Percentiles rank a stretch among this genome's conserved stretches.
Conservation (phyloP, 2,888 invertebrate species). For the Agonopterix heracliana region DNA sequence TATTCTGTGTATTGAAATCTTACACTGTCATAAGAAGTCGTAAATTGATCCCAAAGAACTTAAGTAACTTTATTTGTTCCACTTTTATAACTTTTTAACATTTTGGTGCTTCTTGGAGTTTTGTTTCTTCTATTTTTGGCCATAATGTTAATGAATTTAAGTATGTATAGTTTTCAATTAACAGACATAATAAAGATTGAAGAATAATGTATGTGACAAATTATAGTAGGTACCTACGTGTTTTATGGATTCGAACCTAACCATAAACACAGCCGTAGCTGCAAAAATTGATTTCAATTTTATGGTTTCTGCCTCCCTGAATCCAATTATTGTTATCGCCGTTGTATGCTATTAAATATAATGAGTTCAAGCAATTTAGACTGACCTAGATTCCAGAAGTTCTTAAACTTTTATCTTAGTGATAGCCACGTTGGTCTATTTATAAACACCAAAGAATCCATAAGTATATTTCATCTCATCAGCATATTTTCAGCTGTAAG, state of each 20-base stretch:
- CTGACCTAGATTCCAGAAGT: constrained; percentile 20
- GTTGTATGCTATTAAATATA: constrained; percentile 64
- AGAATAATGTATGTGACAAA: constrained; percentile 37
- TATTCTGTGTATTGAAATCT: constrained; percentile 67
- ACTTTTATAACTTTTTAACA: too few relatives aligned
- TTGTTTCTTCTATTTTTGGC: too few relatives aligned
- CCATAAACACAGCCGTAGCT: constrained; percentile 60
- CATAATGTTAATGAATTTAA: too few relatives aligned
- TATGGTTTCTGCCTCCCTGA: constrained; percentile 72
- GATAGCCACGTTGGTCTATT: too few relatives aligned
- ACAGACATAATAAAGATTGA: too few relatives aligned
- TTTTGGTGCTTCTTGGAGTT: too few relatives aligned
- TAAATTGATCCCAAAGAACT: constrained; percentile 51
- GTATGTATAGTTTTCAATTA: too few relatives aligned
- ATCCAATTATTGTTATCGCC: constrained; percentile 74
- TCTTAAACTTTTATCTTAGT: too few relatives aligned
- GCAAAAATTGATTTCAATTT: constrained; percentile 73
- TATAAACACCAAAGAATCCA: too few relatives aligned
- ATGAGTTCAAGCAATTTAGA: constrained; percentile 58
- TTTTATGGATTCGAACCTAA: constrained; percentile 47
- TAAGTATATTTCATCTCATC: too few relatives aligned
- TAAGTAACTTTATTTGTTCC: constrained; percentile 40
- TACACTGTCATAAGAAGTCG: constrained; percentile 60
- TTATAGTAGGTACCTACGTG: constrained; percentile 33
- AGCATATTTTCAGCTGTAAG: too few relatives aligned